These are phyloP conservation scores for Spodoptera exigua DNA, from an alignment of 2,888 invertebrate species.

Conservation along the genomic window DNA sequence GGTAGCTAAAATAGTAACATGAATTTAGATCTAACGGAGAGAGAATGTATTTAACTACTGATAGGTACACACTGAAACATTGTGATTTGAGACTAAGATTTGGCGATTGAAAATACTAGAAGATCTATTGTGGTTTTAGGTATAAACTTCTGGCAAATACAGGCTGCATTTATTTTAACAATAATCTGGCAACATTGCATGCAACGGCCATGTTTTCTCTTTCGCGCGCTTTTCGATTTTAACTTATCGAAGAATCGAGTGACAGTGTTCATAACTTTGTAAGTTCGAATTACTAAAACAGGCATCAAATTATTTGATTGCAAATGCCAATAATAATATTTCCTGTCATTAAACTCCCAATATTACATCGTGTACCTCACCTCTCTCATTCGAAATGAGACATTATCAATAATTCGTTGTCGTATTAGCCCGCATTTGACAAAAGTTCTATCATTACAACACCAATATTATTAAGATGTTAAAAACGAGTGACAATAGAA, in stretches of 20 bases:
- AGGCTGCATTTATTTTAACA: conserved; percentile 67
- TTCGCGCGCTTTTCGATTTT: conserved; percentile 21
- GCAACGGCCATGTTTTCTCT: conserved; percentile 16
- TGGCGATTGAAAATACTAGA: conserved; percentile 62
- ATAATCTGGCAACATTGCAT: conserved; percentile 35
- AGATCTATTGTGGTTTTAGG: conserved; percentile 34
- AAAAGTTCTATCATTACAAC: conserved; percentile 75
- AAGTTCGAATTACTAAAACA: background rate
- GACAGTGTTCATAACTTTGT: background rate
- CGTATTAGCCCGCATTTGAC: conserved; percentile 86
- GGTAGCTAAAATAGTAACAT: conserved; percentile 64
- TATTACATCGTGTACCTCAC: conserved; percentile 60
- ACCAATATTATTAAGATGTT: conserved; percentile 60
- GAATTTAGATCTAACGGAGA: conserved; percentile 56
- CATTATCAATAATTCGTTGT: conserved; percentile 83
- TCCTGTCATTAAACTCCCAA: conserved; percentile 43
- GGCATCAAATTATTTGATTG: background rate
- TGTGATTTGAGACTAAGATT: conserved; percentile 60
- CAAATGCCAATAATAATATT: background rate
- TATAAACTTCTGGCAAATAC: conserved; percentile 85
- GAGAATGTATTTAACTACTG: conserved; percentile 61
- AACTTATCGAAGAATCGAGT: background rate
- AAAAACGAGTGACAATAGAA: conserved; percentile 57
- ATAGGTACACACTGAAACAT: conserved; percentile 66
- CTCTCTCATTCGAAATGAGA: conserved; percentile 48